Base-by-base conservation (phyloP, 2,797 vertebrate species). In the Buphagus erythrorhynchus region DNA sequence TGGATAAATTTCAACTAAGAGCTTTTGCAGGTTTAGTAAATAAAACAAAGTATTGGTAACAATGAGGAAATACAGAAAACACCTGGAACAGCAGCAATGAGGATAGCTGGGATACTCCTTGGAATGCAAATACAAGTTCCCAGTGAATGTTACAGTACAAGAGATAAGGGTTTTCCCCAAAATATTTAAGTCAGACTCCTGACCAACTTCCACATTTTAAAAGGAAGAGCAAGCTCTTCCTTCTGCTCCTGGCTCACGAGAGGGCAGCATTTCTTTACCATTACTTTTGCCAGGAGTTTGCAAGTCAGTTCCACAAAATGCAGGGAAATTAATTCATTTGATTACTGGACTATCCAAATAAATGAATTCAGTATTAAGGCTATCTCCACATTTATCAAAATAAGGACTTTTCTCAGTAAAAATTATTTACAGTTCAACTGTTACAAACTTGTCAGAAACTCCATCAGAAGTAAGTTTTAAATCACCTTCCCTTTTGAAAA, bases 191-290 rank as follows among this genome's bases (percentile, higher is more conserved):
- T 57, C 42, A 57, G 43, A 31, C 43, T 75, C 42, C 36, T 40
- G 76, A 68, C 15, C 24, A 71, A 25, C 11, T 73, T 54, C 10
- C 11, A 29, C 16, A 14, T 46, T 43, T 71, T 6, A n/a, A 36
- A 74, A 38, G 22, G 26, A 43, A 62, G 35, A 46, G 62, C 15
- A 33, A 94, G 28, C 38, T 58, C 35, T 57, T 90, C 48, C 71
- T 88, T 45, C 43, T 74, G 65, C 63, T 68, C 10, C 16, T 31
- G 49, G 29, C 45, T 86, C 92, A 92, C n/a, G 28, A 96, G 88
- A 77, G 88, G 94, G 91, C 93, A 97, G 69, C 86, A 91, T 77
- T 94, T 91, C 49, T 85, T 91, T 28, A 66, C 31, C 8, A 5
- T 22, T 29, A 28, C 6, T 46, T 95, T 35, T 81, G 21, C 4